A percentile compares a stretch with the other conserved stretches of the same genome.
phyloP scores from a whole-genome alignment of 2,888 invertebrate genomes.

The Chirona hameri region DNA sequence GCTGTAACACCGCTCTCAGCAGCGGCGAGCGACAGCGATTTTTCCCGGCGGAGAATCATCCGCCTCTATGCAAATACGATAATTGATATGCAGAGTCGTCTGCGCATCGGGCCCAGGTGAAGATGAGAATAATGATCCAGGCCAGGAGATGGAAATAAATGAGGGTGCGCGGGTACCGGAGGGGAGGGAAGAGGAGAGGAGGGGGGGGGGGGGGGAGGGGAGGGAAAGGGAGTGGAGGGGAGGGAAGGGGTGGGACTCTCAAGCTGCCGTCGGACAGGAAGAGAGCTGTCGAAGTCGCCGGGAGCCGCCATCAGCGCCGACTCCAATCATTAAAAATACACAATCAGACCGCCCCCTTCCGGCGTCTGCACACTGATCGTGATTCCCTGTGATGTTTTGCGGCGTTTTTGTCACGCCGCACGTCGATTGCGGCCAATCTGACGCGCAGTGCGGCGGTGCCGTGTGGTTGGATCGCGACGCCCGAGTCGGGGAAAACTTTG shows the following conservation, averaged over 20 bases:
- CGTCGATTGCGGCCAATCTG: conserved; percentile 10
- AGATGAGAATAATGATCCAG: background rate
- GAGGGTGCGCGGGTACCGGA: background rate
- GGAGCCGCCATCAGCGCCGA: background rate
- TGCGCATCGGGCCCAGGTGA: background rate
- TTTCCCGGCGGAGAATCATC: background rate
- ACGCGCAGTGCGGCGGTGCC: background rate
- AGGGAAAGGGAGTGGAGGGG: background rate
- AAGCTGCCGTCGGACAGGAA: background rate
- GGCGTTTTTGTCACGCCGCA: background rate
- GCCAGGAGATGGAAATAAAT: conserved; percentile 12
- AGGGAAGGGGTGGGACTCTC: background rate
- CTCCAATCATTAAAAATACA: conserved; percentile 11
- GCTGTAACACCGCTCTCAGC: background rate
- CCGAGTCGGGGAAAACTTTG: too few relatives aligned
- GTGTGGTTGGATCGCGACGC: too few relatives aligned
- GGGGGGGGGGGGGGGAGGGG: background rate
- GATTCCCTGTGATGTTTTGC: background rate
- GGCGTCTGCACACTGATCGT: background rate
- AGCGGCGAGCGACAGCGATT: background rate
- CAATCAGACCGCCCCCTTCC: conserved; percentile 11
- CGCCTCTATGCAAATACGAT: conserved; percentile 1
- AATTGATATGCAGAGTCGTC: background rate
- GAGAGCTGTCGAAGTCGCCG: background rate
- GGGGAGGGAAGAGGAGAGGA: background rate